Base-by-base conservation (phyloP, 2,113 vertebrate species). In the Cottus gobio region DNA sequence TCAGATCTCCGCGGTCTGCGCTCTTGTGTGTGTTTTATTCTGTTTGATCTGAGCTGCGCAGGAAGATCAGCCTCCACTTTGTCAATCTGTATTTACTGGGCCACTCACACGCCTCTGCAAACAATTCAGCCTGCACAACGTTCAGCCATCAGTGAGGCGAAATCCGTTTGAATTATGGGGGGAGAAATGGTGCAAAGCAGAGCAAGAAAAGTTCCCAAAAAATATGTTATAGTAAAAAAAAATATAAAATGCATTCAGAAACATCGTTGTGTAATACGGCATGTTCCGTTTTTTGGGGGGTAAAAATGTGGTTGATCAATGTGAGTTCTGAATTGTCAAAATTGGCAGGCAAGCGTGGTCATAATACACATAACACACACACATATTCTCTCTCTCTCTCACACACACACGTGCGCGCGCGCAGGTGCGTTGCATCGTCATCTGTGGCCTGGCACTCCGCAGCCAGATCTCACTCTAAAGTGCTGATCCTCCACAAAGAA, bases 401-500 rank as follows among this genome's bases (percentile, higher is more conserved):
- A 26, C 56, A 28, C 56, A 64, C 78, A 39, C 54, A 80, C 86
- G 85, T 77, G 83, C 85, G 80, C 62, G 70, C 79, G 42, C 48
- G 80, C 86, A 88, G 84, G 85, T 86, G 82, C 62, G 70, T 67
- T 68, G 77, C 60, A 71, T 76, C 37, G 57, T 84, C 83, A 84
- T 79, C 58, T 24, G 1, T 74, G 71, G 78, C 75, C 67, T 71
- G 61, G 63, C 44, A 71, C 34, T 46, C 50, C 16, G 7, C 2
- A 50, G 71, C 71, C 84, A 73, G 65, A 71, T 76, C 64, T 61
- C 57, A 30, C 34, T 22, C 69, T 58, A 79, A 72, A 80, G 71
- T 84, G 48, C 37, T 62, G 78, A 46, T 73, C 46, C 79, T 72
- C 62, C 7, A 57, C 70, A 85, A 77, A 83, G 36, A 66, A 79